Conservation (phyloP, 2,797 vertebrate species). For the Poecilia picta region DNA sequence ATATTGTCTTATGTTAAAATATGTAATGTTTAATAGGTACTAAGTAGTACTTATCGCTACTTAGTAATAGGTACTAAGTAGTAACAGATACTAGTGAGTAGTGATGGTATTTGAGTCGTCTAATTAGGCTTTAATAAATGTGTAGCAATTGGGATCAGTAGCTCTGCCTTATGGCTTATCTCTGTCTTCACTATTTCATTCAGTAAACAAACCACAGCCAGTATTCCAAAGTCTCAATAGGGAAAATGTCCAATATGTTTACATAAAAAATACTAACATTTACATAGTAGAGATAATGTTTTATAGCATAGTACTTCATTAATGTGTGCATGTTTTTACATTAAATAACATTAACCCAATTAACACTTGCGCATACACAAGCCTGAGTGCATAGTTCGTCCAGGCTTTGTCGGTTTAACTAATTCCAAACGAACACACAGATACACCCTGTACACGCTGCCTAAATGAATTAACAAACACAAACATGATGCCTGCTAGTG, state of each 20-base stretch:
- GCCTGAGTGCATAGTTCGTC: slow-evolving; percentile 19
- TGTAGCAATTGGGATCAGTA: slow-evolving; percentile 22
- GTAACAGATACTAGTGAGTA: not conserved
- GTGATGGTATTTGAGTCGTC: not conserved
- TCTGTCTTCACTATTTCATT: slow-evolving; percentile 28
- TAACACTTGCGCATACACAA: slow-evolving; percentile 36
- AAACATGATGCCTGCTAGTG: slow-evolving; percentile 73
- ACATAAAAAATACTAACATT: slow-evolving; percentile 55
- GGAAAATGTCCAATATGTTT: slow-evolving; percentile 39
- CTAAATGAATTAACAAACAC: slow-evolving; percentile 70
- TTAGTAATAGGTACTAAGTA: not conserved
- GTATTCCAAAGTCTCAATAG: slow-evolving; percentile 45
- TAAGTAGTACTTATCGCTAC: too few species aligned
- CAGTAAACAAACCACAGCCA: slow-evolving; percentile 52
- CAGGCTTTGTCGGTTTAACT: slow-evolving; percentile 25
- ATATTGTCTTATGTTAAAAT: not conserved
- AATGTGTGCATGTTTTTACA: slow-evolving; percentile 17
- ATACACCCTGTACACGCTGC: slow-evolving; percentile 11
- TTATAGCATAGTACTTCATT: slow-evolving; percentile 32
- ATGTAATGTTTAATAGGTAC: not conserved
- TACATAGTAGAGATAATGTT: slow-evolving; percentile 57
- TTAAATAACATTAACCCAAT: slow-evolving; percentile 39
- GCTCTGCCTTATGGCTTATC: slow-evolving; percentile 13
- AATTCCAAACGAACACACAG: slow-evolving; percentile 19
- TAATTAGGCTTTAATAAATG: slow-evolving; percentile 2